Evolutionary conservation across 2,888 invertebrate species (phyloP).

Genomic region (Zhuqinia jingwanae): DNA sequence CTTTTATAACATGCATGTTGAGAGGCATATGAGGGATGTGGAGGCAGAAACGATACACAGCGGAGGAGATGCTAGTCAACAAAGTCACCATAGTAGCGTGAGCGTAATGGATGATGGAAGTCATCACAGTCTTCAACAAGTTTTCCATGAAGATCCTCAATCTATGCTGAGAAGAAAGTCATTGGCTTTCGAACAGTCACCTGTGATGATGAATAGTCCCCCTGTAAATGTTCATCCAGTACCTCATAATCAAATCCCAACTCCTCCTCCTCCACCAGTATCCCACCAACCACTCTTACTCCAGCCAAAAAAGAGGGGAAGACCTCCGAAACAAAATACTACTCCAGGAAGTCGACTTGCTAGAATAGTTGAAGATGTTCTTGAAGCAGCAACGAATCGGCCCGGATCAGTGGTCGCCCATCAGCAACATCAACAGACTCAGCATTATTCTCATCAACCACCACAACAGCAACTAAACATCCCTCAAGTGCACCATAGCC

Average conservation of each 20-base stretch:
- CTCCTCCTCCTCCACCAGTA: neutral
- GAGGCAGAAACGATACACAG: neutral
- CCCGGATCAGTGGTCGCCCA: neutral
- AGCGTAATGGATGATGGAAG: neutral
- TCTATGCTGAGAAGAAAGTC: neutral
- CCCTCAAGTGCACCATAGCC: neutral
- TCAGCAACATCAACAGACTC: slow-evolving; percentile 26
- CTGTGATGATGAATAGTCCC: neutral
- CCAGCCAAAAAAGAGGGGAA: neutral
- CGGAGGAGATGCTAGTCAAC: slow-evolving; percentile 28
- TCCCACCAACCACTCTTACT: neutral
- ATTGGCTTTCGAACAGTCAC: neutral
- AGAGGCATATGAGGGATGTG: slow-evolving; percentile 30
- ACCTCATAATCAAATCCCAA: neutral
- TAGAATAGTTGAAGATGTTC: slow-evolving; percentile 42
- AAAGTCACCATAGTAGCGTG: neutral
- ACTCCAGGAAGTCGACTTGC: slow-evolving; percentile 52
- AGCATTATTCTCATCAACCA: neutral
- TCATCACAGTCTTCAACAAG: slow-evolving; percentile 6
- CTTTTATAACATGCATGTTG: slow-evolving; percentile 24
- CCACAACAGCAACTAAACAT: neutral
- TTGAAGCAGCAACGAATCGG: slow-evolving; percentile 34
- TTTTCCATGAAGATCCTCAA: neutral
- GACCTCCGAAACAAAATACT: slow-evolving; percentile 1
- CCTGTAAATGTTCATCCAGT: neutral